Evolutionary conservation across 2,797 vertebrate genomes (phyloP).

Genomic region (Myripristis jacobus): DNA sequence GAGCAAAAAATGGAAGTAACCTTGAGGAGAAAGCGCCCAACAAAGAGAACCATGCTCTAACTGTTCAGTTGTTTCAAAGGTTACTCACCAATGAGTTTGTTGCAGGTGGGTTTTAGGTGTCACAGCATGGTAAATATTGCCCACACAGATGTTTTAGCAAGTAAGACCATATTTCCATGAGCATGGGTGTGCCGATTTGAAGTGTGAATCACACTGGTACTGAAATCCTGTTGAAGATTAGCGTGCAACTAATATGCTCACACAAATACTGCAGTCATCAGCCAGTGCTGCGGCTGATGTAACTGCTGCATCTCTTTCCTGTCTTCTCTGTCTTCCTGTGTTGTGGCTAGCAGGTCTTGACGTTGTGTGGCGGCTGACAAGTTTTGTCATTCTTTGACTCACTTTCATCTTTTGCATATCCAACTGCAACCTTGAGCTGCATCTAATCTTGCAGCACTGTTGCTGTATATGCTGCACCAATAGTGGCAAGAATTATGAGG

Average conservation of each 20-base stretch:
- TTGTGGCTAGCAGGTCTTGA: constrained; percentile 60
- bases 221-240: no score
- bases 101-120: not conserved
- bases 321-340: constrained; percentile 63
- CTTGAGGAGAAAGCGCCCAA: no score
- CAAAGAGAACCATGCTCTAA: no score
- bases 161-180: not conserved
- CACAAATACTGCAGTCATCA: not conserved
- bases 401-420: no score
- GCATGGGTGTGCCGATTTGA: not conserved
- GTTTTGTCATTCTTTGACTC: not conserved
- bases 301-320: constrained; percentile 58
- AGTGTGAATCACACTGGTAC: not conserved
- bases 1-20: no score
- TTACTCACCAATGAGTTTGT: constrained; percentile 60
- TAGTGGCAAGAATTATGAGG: no score
- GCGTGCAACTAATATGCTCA: not conserved
- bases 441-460: no score
- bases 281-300: constrained; percentile 1
- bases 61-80: no score
- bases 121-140: constrained; percentile 9
- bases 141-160: not conserved
- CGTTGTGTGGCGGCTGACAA: not conserved
- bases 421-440: no score
- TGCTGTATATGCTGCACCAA: no score